Base-by-base conservation (phyloP, 2,888 invertebrate genomes). In the Endomychus coccineus region DNA sequence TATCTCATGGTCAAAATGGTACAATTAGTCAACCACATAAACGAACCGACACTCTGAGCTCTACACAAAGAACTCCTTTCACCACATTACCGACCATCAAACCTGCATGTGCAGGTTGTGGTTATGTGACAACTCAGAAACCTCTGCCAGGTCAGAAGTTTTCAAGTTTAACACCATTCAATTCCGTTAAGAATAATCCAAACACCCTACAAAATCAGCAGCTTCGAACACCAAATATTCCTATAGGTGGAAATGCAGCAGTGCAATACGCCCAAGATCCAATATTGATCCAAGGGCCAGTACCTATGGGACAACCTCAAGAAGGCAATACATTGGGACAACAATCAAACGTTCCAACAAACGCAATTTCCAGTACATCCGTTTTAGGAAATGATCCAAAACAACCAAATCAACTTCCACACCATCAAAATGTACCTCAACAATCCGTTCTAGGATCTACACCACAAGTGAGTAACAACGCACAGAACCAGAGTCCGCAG, bases 61-160 rank as follows among this genome's bases (percentile, higher is more conserved):
- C 45, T 13, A 40, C 48, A 17, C 42, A 49, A 17, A 42, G 54
- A 19, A 48, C 46, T 31, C 37, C 44, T 9, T 61, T 65, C 36
- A 61, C 58, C 21, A 62, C 59, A n/a, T 56, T 59, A 51, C 44
- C 66, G 49, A 58, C 66, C 2, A 54, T 68, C 16, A 58, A 60
- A 51, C 71, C 65, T 35, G 70, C 76, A 1, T 78, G 78, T 48
- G 74, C 74, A 13, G 68, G 71, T 42, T 79, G 78, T 52, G 73
- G 74, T 42, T 64, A 77, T 28, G 73, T 77, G 1, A 69, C 71
- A 3, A 71, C 73, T 2, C 66, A 70, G 0, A 67, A 52, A 45
- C 46, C 68, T 7, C 49, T 50, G 40, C 58, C 64, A 34, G 44
- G 44, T 0, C 38, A 52, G 27, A 23, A 16, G n/a, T 24, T 31